Evolutionary conservation across 1,140 invertebrate genomes (phyloP), one percentile per base, ranked within the genome.

Genomic region (Homalodisca vitripennis): DNA sequence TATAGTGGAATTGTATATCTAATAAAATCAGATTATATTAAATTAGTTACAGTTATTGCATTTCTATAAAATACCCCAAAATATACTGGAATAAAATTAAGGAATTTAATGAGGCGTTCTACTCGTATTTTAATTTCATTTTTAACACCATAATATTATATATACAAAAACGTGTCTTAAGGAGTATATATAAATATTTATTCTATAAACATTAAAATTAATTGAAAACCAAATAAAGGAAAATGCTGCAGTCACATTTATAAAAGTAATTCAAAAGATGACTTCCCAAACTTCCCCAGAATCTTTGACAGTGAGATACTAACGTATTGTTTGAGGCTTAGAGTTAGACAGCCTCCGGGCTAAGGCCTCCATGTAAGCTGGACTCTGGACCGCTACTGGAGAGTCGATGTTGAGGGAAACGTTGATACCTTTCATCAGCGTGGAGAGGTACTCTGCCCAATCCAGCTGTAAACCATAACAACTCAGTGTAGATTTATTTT

Each of bases 391-490:
- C 1, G 48, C 53, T 2, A 76, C 72, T 24, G 24, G 30, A 32
- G 74, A 71, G 14, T 71, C 32, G 51, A 74, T 47, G 26, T 47
- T 41, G 13, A 73, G n/a, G 1, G 55, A 69, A 30, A 32, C 34
- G 32, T 72, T 72, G 1, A 73, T 24, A 10, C 57, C 72, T 20
- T 70, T 48, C 20, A 71, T 48, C n/a, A 76, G 27, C 12, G 41
- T 48, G n/a, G 60, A 53, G n/a, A 76, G 31, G 64, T 71, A 76
- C 51, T 75, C 70, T 6, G 26, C 22, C 73, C 73, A 76, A 34
- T 75, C 73, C 14, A 76, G 65, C 72, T 75, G 51, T n/a, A 69
- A 71, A 47, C 46, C 34, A 41, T n/a, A 41, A 41, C 34, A 41
- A 41, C 34, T 17, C 34, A 41, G n/a, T n/a, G n/a, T n/a, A n/a